Evolutionary conservation across 2,797 vertebrate species (phyloP), one percentile per base, ranked within the genome.

Genomic region (Adrianichthys oophorus): DNA sequence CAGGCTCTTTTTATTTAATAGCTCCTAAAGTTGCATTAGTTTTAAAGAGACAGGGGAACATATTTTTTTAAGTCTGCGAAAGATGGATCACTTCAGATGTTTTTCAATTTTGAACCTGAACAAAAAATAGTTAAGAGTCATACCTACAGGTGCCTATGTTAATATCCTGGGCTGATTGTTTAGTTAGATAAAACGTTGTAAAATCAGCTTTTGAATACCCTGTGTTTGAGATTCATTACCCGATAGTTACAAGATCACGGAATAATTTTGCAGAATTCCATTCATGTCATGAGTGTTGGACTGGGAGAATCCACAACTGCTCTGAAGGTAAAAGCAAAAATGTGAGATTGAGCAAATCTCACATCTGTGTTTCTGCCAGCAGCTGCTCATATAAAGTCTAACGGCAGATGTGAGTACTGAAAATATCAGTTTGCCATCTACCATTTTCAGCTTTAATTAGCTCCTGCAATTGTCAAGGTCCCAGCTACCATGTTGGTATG

Each of bases 391-490:
- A 17, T 17, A n/a, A 43, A 54, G 41, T 12, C 15, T 43, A 3
- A 26, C 43, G 10, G 16, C 21, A 17, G 41, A 14, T 53, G 41
- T 15, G 26, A 43, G 21, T 26, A 51, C 50, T 52, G 16, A 26
- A 54, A 24, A 26, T 6, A 42, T 43, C 17, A 8, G 51, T 47
- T 26, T 41, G 13, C 19, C 40, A 21, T 41, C 21, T 41, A n/a
- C 26, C 21, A 61, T 41, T 18, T 41, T 48, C 41, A 42, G 15
- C 5, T 53, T 52, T 26, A 42, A 48, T 21, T 37, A 48, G 40
- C 52, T 62, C 37, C 45, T 42, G 14, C 19, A 55, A 24, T 26
- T 47, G 17, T 26, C 45, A 48, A 53, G 40, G 45, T 40, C 21
- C 19, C 16, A 52, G 21, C 18, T 37, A 47, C 5, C 7, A 23